Evolutionary conservation across 2,797 vertebrate species (phyloP).

Genomic region (Spinibarbus caldwelli): DNA sequence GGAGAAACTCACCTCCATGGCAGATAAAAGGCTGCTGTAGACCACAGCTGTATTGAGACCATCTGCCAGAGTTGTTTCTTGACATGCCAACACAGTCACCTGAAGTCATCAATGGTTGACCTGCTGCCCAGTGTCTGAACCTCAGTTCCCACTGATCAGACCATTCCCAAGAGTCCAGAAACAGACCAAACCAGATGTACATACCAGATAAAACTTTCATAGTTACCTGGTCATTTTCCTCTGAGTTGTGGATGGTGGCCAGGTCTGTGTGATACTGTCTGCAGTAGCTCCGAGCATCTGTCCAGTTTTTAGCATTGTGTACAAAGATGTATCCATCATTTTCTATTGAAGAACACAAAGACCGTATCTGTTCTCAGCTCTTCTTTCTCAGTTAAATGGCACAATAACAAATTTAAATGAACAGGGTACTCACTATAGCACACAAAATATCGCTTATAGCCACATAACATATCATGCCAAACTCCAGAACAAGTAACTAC

Average conservation of each 20-base stretch:
- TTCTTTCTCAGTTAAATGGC: neutral
- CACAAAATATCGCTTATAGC: neutral
- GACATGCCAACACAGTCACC: slow-evolving; percentile 18
- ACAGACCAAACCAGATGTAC: slow-evolving; percentile 12
- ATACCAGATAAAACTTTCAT: rapidly evolving
- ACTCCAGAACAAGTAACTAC: neutral
- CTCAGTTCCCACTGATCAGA: slow-evolving; percentile 3
- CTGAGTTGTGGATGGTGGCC: slow-evolving; percentile 2
- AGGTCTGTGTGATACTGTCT: slow-evolving; percentile 35
- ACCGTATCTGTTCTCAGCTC: neutral
- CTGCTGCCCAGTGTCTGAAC: slow-evolving; percentile 13
- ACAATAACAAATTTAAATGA: neutral
- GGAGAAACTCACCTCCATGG: slow-evolving; percentile 27
- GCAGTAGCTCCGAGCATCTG: slow-evolving; percentile 42
- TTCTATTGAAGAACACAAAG: neutral
- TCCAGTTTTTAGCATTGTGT: no score
- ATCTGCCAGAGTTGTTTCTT: slow-evolving; percentile 9
- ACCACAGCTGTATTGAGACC: slow-evolving; percentile 3
- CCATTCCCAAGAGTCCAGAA: slow-evolving; percentile 8
- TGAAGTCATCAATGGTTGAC: neutral
- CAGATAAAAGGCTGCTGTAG: slow-evolving; percentile 19
- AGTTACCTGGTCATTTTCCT: neutral
- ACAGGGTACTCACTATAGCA: slow-evolving; percentile 2
- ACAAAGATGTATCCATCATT: neutral
- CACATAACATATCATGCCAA: neutral